phyloP scores from a whole-genome alignment of 2,888 invertebrate genomes.

The Mesorhabditis spiculigera region DNA sequence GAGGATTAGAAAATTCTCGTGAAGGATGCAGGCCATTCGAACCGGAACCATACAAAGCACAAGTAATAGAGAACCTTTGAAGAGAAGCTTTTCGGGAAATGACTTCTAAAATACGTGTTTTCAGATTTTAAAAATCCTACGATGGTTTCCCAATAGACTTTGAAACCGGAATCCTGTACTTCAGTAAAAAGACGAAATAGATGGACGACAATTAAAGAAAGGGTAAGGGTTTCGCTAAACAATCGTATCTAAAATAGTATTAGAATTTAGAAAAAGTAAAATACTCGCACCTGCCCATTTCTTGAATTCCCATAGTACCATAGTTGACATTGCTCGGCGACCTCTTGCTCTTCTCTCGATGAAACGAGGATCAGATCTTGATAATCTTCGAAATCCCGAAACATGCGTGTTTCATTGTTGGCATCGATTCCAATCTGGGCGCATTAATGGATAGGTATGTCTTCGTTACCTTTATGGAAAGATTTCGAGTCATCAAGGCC shows the following conservation, averaged over 20 bases:
- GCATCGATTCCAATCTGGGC: neutral
- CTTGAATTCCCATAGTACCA: constrained; percentile 32
- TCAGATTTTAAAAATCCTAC: constrained; percentile 13
- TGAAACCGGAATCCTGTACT: constrained; percentile 35
- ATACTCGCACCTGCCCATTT: constrained; percentile 16
- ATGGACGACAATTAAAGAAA: constrained; percentile 31
- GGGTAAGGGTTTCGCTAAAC: constrained; percentile 33
- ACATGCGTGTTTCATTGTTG: neutral
- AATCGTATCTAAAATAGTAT: constrained; percentile 62
- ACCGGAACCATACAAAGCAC: constrained; percentile 81
- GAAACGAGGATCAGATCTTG: neutral
- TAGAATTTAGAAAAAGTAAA: neutral
- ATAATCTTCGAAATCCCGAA: neutral
- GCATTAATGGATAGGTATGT: neutral
- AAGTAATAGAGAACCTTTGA: constrained; percentile 83
- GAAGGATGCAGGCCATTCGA: constrained; percentile 64
- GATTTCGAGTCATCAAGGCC: constrained; percentile 76
- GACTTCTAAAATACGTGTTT: constrained; percentile 69
- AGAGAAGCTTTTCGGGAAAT: constrained; percentile 85
- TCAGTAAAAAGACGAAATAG: constrained; percentile 34
- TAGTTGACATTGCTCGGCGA: constrained; percentile 35
- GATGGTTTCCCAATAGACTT: constrained; percentile 40
- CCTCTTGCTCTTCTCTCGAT: neutral
- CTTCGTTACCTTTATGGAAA: constrained; percentile 22
- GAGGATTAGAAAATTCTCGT: constrained; percentile 29